These are phyloP conservation scores for Lochmaea capreae DNA, from an alignment of 2,888 invertebrate species.

Conservation along the genomic window DNA sequence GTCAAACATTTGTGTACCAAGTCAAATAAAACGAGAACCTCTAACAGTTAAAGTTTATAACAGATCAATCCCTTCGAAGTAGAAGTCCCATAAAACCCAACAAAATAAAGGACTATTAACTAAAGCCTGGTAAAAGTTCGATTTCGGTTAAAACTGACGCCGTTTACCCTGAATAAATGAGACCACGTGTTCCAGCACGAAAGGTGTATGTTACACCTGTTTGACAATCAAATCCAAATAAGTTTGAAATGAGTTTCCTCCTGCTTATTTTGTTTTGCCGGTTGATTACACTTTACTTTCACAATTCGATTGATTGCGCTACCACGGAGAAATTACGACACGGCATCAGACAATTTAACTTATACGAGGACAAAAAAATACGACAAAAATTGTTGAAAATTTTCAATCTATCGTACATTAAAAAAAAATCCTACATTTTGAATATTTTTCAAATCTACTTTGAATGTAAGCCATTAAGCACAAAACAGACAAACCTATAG, in stretches of 20 bases:
- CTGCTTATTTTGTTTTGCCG: slow-evolving; percentile 26
- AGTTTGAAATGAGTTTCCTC: slow-evolving; percentile 37
- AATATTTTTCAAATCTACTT: too few species aligned
- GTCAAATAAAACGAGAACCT: slow-evolving; percentile 37
- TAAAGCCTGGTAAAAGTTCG: slow-evolving; percentile 58
- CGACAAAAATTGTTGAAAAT: too few species aligned
- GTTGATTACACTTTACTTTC: slow-evolving; percentile 7
- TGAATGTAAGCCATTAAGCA: too few species aligned
- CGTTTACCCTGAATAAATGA: slow-evolving; percentile 54
- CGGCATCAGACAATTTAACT: background rate
- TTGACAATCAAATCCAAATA: slow-evolving; percentile 45
- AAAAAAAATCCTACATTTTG: too few species aligned
- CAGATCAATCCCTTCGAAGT: slow-evolving; percentile 56
- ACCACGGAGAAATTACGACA: background rate
- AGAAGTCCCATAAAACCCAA: slow-evolving; percentile 57
- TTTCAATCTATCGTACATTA: too few species aligned
- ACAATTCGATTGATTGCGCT: slow-evolving; percentile 6
- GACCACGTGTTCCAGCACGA: slow-evolving; percentile 56
- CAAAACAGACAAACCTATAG: too few species aligned
- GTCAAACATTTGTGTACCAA: slow-evolving; percentile 24
- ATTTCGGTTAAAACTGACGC: slow-evolving; percentile 53
- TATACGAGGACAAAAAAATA: background rate
- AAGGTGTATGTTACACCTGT: slow-evolving; percentile 52
- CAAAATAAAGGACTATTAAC: slow-evolving; percentile 61
- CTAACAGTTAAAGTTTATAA: slow-evolving; percentile 54